Evolutionary conservation across 64 coral and sea anemone genomes (phyloP).

Genomic region (Actinia tenebrosa): DNA sequence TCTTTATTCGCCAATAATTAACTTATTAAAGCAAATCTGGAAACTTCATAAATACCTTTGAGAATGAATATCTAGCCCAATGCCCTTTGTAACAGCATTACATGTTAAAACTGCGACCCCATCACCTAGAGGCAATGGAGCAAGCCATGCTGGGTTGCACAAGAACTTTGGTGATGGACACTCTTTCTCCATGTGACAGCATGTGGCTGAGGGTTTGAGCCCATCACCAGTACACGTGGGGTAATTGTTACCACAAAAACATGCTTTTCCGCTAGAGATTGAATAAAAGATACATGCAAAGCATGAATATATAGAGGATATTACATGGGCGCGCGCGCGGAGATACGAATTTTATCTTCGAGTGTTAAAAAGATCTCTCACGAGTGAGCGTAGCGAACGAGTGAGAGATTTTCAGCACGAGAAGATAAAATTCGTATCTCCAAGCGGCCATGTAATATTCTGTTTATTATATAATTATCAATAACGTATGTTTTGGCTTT

Average conservation of each 20-base stretch:
- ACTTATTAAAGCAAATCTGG: no score
- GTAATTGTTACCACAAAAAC: background rate
- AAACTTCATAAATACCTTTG: constrained; percentile 11
- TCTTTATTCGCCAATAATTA: no score
- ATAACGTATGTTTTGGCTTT: no score
- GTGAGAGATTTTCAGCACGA: no score
- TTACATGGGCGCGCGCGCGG: no score
- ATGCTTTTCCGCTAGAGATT: background rate
- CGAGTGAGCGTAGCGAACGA: no score
- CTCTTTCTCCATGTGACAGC: background rate
- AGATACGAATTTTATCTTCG: no score
- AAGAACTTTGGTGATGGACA: background rate
- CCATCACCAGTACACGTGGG: background rate
- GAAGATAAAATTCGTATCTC: no score
- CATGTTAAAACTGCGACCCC: constrained; percentile 12
- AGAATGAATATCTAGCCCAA: constrained; percentile 51
- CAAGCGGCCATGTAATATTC: no score
- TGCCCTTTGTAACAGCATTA: constrained; percentile 37
- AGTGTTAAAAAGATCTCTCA: no score
- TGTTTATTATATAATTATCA: no score
- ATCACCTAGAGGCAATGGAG: constrained; percentile 37
- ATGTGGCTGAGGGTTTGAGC: background rate
- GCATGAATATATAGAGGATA: background rate
- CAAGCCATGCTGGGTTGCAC: constrained; percentile 87
- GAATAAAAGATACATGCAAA: background rate